These are phyloP conservation scores for Hemichromis elongatus DNA, from an alignment of 2,113 vertebrate genomes.

Conservation along the genomic window DNA sequence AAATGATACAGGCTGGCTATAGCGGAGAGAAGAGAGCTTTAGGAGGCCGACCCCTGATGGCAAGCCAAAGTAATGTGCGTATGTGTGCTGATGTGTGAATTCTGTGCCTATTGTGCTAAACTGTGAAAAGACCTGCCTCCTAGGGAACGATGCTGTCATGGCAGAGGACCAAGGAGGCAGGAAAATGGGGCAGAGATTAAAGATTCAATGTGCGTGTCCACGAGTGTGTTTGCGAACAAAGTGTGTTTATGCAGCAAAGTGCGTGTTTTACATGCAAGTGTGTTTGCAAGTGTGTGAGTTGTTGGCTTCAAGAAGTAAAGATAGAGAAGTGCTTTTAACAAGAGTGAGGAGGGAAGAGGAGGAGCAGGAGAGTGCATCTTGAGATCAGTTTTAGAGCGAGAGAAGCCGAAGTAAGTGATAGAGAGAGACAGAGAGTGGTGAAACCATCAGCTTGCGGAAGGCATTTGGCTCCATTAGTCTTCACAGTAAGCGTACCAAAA, in stretches of 20 bases:
- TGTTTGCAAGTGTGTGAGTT: slow-evolving; percentile 48
- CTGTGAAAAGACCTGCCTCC: slow-evolving; percentile 60
- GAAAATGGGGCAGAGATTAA: slow-evolving; percentile 71
- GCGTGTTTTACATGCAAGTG: slow-evolving; percentile 10
- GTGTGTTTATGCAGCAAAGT: slow-evolving; percentile 14
- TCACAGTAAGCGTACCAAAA: not conserved
- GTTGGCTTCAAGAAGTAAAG: slow-evolving; percentile 38
- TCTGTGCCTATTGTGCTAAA: slow-evolving; percentile 51
- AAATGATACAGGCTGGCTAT: not conserved
- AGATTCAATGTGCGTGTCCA: slow-evolving; percentile 61
- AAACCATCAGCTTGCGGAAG: not conserved
- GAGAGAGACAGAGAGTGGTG: not conserved
- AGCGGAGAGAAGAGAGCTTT: slow-evolving; percentile 15
- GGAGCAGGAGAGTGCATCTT: slow-evolving; percentile 6
- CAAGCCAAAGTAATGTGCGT: slow-evolving; percentile 3
- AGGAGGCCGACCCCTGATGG: slow-evolving; percentile 9
- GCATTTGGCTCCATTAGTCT: not conserved
- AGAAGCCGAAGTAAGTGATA: not conserved
- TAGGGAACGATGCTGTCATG: slow-evolving; percentile 63
- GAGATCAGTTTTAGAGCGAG: not conserved
- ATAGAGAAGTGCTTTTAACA: slow-evolving; percentile 43
- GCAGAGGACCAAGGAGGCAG: slow-evolving; percentile 59
- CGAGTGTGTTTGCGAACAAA: slow-evolving; percentile 27
- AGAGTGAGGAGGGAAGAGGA: slow-evolving; percentile 14
- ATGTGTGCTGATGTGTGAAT: slow-evolving; percentile 16